Conservation (phyloP, 2,888 invertebrate species). For the Ophion slaviceki region DNA sequence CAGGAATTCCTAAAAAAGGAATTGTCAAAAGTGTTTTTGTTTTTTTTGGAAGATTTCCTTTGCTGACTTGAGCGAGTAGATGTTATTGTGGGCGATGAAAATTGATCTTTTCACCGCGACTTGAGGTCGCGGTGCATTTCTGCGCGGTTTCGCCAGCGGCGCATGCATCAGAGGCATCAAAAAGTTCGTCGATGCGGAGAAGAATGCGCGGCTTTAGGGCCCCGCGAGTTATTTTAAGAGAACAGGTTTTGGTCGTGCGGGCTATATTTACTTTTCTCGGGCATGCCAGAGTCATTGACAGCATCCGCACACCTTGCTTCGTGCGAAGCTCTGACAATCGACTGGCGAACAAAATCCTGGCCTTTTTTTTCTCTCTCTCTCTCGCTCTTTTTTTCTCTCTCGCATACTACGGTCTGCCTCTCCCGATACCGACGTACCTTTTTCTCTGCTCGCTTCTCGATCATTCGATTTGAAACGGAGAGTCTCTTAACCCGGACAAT, state of each 20-base stretch:
- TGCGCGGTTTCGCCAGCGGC: conserved; percentile 31
- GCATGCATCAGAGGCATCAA: conserved; percentile 69
- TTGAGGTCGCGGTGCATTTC: conserved; percentile 23
- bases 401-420: conserved; percentile 16
- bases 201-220: conserved; percentile 77
- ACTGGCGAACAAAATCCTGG: conserved; percentile 25
- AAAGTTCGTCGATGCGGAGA: conserved; percentile 75
- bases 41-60: background rate
- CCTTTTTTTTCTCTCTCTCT: conserved; percentile 1
- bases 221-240: conserved; percentile 81
- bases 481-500: conserved; percentile 28
- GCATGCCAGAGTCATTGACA: conserved; percentile 79
- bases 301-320: conserved; percentile 63
- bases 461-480: conserved; percentile 1
- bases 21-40: too few species aligned
- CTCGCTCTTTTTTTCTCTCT: background rate
- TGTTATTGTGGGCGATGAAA: background rate
- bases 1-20: background rate
- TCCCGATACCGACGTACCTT: background rate
- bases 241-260: conserved; percentile 79
- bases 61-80: background rate
- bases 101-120: background rate
- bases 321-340: conserved; percentile 33
- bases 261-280: conserved; percentile 81
- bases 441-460: conserved; percentile 4